Evolutionary conservation across 2,888 invertebrate species (phyloP), one percentile per base, ranked within the genome.

Genomic region (Liodrosophila aerea): DNA sequence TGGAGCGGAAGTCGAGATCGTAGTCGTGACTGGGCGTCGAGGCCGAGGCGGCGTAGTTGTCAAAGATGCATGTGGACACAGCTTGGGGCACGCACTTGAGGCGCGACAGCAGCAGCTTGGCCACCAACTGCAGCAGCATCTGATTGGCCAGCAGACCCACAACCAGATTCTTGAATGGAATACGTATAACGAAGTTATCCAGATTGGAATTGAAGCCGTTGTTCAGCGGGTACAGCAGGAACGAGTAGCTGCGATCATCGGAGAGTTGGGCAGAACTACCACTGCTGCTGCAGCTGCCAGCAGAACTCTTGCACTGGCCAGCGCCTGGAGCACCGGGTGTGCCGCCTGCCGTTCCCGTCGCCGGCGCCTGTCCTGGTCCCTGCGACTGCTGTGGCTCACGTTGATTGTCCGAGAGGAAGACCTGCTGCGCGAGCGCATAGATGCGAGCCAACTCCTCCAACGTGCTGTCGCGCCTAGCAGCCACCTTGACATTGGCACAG

Each of bases 81-180:
- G 92, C 92, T 39, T 92, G 89, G 39, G 93, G 89, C 70, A 93
- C 93, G 80, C 92, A 91, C 74, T 93, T 93, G 15, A 94, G 92
- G 1, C 94, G 94, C 85, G 97, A 96, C 34, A 98, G 92, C 12
- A 98, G 91, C 11, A 98, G 92, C 77, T 95, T 95, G 2, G 97
- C 97, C 61, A 98, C 94, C 50, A 97, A 95, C 91, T 98, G 98
- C 29, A 98, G 92, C 49, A 98, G 91, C 92, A 98, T 95, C 91
- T 98, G 97, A 89, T 98, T 97, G 4, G 97, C 96, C 70, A 98
- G 89, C 57, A 98, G 92, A 1, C 97, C 97, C 2, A 98, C 95
- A 0, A 98, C 95, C 47, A 98, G 90, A 71, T 95, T 96, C 84
- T 95, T 93, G 85, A 97, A 95, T 2, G 97, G 96, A 64, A 98